Evolutionary conservation across 2,797 vertebrate species (phyloP), one percentile per base, ranked within the genome.

Genomic region (Philypnodon macrostomus): DNA sequence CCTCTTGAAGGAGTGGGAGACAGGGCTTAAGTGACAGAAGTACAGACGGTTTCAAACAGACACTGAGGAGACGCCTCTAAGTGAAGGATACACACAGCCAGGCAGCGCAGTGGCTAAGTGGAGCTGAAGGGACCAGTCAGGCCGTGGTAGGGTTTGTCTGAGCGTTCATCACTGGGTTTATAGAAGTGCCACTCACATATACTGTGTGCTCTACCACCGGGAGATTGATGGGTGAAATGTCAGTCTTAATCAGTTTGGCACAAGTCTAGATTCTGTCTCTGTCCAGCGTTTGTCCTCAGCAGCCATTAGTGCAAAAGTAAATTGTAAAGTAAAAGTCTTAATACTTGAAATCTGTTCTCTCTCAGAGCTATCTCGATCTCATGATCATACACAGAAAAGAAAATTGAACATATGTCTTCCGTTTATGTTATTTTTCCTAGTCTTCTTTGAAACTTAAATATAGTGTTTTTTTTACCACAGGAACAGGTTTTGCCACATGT

Each of bases 401-500:
- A n/a, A n/a, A n/a, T n/a, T n/a, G n/a, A n/a, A n/a, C n/a, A n/a
- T n/a, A n/a, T n/a, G n/a, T n/a, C n/a, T n/a, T n/a, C n/a, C n/a
- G n/a, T n/a, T n/a, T n/a, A n/a, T n/a, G n/a, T n/a, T n/a, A n/a
- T n/a, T n/a, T n/a, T n/a, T n/a, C n/a, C n/a, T n/a, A n/a, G 27
- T 29, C 27, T 5, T 9, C 6, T 9, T 29, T 29, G 7, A 34
- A 9, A 0, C 17, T 31, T n/a, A 2, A 54, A 4, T 2, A 16
- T 2, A 5, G 4, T 71, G 52, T 12, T 0, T 10, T 0, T 46
- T 4, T 2, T 29, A 12, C 46, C 41, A 5, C 86, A 99, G 96
- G 93, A 77, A 95, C 95, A 27, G 96, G 96, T 49, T 99, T 99
- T 55, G 92, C 95, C 61, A 96, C 96, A 83, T 99, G 97, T 85